Evolutionary conservation across 2,113 vertebrate genomes (phyloP).

Genomic region (Serilophus lunatus): DNA sequence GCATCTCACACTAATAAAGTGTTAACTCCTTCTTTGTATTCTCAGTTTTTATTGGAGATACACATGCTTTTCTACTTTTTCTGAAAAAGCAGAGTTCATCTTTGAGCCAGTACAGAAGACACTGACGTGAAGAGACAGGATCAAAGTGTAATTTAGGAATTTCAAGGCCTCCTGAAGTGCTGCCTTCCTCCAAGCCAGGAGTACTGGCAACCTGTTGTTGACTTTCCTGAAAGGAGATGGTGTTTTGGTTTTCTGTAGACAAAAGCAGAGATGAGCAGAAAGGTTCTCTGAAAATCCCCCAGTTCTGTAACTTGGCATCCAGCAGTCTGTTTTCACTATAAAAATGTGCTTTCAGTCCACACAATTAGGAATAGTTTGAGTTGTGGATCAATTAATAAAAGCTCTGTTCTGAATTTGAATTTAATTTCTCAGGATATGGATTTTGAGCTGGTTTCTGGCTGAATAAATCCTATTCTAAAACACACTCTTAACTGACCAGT

Average conservation of each 20-base stretch:
- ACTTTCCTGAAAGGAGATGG: not conserved
- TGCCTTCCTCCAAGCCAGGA: not conserved
- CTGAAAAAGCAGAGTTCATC: not conserved
- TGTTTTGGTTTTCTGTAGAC: not conserved
- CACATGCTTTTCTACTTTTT: not conserved
- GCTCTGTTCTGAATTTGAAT: not conserved
- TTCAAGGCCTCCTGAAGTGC: not conserved
- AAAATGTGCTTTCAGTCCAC: not conserved
- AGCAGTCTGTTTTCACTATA: not conserved
- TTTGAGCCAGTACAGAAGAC: not conserved
- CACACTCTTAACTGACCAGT: conserved; percentile 43
- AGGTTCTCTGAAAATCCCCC: not conserved
- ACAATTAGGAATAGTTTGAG: not conserved
- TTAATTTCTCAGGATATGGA: not conserved
- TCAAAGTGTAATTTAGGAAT: not conserved
- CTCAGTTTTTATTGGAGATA: not conserved
- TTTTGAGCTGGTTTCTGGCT: conserved; percentile 38
- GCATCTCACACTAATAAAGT: not conserved
- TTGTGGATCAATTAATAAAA: conserved; percentile 32
- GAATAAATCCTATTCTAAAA: conserved; percentile 28
- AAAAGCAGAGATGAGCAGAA: not conserved
- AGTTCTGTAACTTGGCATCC: not conserved
- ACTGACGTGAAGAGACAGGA: not conserved
- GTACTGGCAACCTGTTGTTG: not conserved
- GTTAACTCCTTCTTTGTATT: not conserved